phyloP scores from a whole-genome alignment of 1,140 invertebrate genomes.

The Apis mellifera region DNA sequence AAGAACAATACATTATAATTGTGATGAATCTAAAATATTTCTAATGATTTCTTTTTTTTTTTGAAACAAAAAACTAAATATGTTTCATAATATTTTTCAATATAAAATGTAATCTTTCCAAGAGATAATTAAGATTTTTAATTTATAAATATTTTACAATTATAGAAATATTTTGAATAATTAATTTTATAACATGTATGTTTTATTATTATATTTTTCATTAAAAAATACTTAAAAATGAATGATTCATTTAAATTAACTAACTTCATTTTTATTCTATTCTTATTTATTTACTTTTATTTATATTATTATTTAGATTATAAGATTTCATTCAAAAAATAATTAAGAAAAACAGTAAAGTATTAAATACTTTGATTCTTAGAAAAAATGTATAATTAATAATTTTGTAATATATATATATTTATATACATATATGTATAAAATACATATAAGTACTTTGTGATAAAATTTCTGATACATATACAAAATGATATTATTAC shows the following conservation, averaged over 20 bases:
- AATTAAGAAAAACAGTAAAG: not conserved
- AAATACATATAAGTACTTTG: slow-evolving; percentile 31
- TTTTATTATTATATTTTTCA: not conserved
- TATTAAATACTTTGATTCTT: not conserved
- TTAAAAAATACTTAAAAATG: not conserved
- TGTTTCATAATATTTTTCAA: not conserved
- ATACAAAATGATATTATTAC: slow-evolving; percentile 35
- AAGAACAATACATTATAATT: slow-evolving; percentile 43
- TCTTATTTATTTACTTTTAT: not conserved
- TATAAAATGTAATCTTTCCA: not conserved
- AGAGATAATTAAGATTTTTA: not conserved
- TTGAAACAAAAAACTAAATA: not conserved
- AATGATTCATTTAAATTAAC: not conserved
- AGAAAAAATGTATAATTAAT: too few relatives aligned
- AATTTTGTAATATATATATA: too few relatives aligned
- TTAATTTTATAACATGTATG: not conserved
- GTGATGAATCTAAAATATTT: slow-evolving; percentile 28
- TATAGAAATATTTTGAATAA: not conserved
- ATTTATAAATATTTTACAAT: not conserved
- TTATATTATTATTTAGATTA: not conserved
- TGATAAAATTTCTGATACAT: slow-evolving; percentile 53
- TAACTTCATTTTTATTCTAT: not conserved
- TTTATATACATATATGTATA: not conserved
- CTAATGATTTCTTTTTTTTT: not conserved
- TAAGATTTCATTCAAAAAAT: not conserved